Conservation (phyloP, 1,140 invertebrate species). For the Psix sp. region DNA sequence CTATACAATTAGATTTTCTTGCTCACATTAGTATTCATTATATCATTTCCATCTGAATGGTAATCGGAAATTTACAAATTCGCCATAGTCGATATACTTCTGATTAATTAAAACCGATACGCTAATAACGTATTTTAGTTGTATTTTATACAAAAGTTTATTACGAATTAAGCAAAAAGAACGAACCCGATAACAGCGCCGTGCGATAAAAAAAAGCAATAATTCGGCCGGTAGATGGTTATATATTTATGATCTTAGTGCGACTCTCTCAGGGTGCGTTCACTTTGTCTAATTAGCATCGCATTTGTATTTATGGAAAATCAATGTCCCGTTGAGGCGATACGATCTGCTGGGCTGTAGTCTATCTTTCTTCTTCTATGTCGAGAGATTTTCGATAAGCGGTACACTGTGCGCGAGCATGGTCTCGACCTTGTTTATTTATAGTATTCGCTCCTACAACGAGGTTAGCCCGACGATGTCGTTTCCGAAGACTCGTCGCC, state of each 20-base stretch:
- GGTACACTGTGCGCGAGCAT: conserved; percentile 36
- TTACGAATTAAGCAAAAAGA: too few species aligned
- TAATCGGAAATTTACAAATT: too few species aligned
- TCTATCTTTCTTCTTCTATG: conserved; percentile 51
- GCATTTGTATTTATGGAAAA: conserved; percentile 66
- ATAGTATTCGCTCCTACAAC: conserved; percentile 55
- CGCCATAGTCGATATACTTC: too few species aligned
- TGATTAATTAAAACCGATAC: too few species aligned
- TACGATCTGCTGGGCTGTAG: conserved; percentile 51
- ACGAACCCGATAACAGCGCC: too few species aligned
- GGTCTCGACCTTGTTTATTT: conserved; percentile 58
- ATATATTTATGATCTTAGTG: conserved; percentile 30
- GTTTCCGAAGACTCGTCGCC: conserved; percentile 54
- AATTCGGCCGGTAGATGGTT: conserved; percentile 26
- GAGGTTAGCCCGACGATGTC: conserved; percentile 51
- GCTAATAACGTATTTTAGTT: too few species aligned
- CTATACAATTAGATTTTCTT: too few species aligned
- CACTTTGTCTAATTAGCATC: conserved; percentile 63
- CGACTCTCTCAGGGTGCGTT: conserved; percentile 42
- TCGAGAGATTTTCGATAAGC: conserved; percentile 56
- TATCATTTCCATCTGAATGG: too few species aligned
- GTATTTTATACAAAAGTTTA: too few species aligned
- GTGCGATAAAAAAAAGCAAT: neutral
- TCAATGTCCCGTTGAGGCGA: conserved; percentile 60
- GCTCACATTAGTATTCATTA: too few species aligned